Base-by-base conservation (phyloP, 1,140 invertebrate species). In the Drosophila sturtevanti region DNA sequence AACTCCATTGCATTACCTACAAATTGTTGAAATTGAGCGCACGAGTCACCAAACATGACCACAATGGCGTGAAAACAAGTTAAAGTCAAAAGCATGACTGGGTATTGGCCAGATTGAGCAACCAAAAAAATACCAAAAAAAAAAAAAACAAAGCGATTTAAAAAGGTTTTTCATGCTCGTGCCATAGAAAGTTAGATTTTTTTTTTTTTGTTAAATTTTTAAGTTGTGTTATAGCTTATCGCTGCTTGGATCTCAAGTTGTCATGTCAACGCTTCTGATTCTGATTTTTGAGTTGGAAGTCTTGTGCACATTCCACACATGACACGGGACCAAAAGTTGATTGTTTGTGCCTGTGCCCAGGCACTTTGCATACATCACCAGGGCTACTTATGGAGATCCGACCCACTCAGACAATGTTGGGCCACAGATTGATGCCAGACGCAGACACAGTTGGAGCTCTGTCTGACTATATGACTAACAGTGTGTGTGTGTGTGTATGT, bases 201-300 rank as follows among this genome's bases (percentile, higher is more conserved):
- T 35, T 12, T 35, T 48, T 44, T 44, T 21, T 9, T 21, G 9
- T 66, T 77, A 68, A 64, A 31, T 66, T 31, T 52, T 37, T 69
- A 31, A 31, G 27, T 31, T 31, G 58, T 58, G 69, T 52, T 71
- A 16, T 11, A 11, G 16, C 79, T 84, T 89, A 89, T 89, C 84
- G 68, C 21, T 1, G 44, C 68, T 71, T 56, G 60, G 67, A 89
- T 89, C 84, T 89, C 80, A 82, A 89, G 84, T 89, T 89, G 85
- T 89, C 84, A 89, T 89, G 84, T 89, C 84, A 89, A 89, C 84
- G 84, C 84, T 89, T 89, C 84, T 89, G 84, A 89, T 89, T 89
- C 85, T 79, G 68, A 79, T 77, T 81, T 68, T 72, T 74, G 59
- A 44, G 37, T 61, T 38, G 51, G 24, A 31, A 16, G 52, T 55